Evolutionary conservation across 2,888 invertebrate species (phyloP).

Genomic region (Thera obeliscata): DNA sequence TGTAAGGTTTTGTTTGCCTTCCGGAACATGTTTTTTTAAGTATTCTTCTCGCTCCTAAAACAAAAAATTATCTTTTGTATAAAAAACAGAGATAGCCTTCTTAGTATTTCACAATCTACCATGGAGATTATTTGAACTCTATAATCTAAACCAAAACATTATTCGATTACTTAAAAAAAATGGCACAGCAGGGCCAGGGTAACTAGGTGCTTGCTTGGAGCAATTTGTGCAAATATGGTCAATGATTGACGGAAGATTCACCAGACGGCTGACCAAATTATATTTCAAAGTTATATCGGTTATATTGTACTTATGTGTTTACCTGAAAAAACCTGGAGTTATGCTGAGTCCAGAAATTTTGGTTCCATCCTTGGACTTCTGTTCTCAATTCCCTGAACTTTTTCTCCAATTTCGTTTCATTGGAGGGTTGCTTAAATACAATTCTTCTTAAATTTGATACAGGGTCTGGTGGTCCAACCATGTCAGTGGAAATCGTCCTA

Average conservation of each 20-base stretch:
- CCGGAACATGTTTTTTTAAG: conserved; percentile 75
- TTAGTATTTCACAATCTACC: not conserved
- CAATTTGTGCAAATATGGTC: too few relatives aligned
- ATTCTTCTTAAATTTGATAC: conserved; percentile 91
- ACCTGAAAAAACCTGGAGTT: conserved; percentile 89
- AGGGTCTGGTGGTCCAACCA: conserved; percentile 92
- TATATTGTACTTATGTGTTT: conserved; percentile 11
- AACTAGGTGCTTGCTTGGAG: too few relatives aligned
- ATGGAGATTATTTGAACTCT: too few relatives aligned
- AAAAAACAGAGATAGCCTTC: conserved; percentile 22
- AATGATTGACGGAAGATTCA: too few relatives aligned
- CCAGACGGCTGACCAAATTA: too few relatives aligned
- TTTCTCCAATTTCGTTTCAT: conserved; percentile 88
- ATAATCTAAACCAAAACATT: too few relatives aligned
- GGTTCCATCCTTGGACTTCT: conserved; percentile 92
- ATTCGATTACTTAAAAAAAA: too few relatives aligned
- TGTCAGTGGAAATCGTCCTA: conserved; percentile 79
- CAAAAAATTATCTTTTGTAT: conserved; percentile 13
- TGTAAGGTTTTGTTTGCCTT: conserved; percentile 82
- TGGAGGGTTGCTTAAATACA: conserved; percentile 85
- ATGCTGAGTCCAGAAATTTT: conserved; percentile 92
- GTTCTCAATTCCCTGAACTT: conserved; percentile 86
- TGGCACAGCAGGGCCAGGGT: too few relatives aligned
- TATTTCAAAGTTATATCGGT: too few relatives aligned
- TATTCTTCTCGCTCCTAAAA: conserved; percentile 84